A percentile compares a stretch with the other conserved stretches of the same genome.
These are phyloP conservation scores for Tetropium fuscum DNA, from an alignment of 2,888 invertebrate species.

Conservation along the genomic window DNA sequence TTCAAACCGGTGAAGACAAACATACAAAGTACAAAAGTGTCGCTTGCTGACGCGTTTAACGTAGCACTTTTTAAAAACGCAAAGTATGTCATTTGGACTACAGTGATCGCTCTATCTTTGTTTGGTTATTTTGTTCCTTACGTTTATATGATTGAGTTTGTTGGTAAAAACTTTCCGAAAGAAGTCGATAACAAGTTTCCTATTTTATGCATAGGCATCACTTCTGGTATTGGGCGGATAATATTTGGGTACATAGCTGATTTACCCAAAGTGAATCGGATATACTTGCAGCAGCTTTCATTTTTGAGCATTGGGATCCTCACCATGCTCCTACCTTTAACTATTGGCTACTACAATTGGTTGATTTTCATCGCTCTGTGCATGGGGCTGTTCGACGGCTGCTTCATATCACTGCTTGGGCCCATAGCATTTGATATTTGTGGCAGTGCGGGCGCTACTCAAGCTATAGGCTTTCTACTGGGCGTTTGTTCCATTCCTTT, in stretches of 20 bases:
- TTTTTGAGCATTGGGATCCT: constrained; percentile 82
- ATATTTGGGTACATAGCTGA: constrained; percentile 90
- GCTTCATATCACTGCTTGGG: constrained; percentile 90
- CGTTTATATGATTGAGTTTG: constrained; percentile 87
- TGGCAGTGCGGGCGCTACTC: constrained; percentile 84
- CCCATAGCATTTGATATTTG: constrained; percentile 94
- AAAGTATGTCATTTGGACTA: constrained; percentile 87
- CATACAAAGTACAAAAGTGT: constrained; percentile 51
- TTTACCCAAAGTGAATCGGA: constrained; percentile 80
- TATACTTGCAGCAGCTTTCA: constrained; percentile 88
- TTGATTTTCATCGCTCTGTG: constrained; percentile 79
- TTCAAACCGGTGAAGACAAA: constrained; percentile 77
- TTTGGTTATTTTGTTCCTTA: constrained; percentile 95
- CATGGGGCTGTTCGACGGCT: constrained; percentile 94
- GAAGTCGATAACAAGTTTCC: constrained; percentile 77
- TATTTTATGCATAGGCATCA: constrained; percentile 86
- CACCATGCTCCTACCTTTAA: constrained; percentile 81
- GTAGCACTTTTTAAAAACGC: constrained; percentile 84
- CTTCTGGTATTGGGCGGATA: constrained; percentile 87
- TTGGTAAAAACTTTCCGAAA: constrained; percentile 72
- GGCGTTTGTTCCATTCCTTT: constrained; percentile 89
- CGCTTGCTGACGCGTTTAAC: constrained; percentile 74
- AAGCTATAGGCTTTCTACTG: constrained; percentile 91
- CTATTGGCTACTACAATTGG: constrained; percentile 71
- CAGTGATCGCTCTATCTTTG: constrained; percentile 85